Percentiles rank a stretch among this genome's conserved stretches.
Evolutionary conservation across 2,888 invertebrate species (phyloP).

Genomic region (Nasonia oneida): DNA sequence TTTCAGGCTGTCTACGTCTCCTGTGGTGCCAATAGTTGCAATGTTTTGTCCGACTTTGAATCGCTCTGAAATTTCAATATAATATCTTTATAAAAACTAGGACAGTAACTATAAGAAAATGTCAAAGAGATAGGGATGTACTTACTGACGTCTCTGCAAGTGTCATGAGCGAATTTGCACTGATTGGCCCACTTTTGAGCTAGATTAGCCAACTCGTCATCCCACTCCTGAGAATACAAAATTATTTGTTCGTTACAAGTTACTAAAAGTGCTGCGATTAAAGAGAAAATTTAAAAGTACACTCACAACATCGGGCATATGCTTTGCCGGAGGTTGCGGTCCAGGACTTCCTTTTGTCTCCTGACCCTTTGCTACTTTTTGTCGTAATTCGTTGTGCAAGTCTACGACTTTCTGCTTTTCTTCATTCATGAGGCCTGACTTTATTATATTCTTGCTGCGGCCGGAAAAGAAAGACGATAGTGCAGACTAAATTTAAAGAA

Average conservation of each 20-base stretch:
- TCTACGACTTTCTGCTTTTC: slow-evolving; percentile 59
- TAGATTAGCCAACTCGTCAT: slow-evolving; percentile 74
- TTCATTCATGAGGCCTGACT: slow-evolving; percentile 38
- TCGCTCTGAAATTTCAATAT: slow-evolving; percentile 63
- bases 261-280: too few species aligned
- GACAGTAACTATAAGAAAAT: too few species aligned
- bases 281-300: background rate
- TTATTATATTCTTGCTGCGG: background rate
- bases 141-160: slow-evolving; percentile 75
- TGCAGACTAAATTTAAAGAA: background rate
- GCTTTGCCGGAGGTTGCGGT: slow-evolving; percentile 66
- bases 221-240: background rate
- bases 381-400: slow-evolving; percentile 64
- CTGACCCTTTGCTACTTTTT: slow-evolving; percentile 63
- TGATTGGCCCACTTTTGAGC: slow-evolving; percentile 80
- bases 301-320: slow-evolving; percentile 64
- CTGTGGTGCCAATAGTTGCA: slow-evolving; percentile 64
- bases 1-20: background rate
- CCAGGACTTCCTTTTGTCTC: slow-evolving; percentile 67
- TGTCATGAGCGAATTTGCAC: slow-evolving; percentile 77
- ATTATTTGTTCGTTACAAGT: background rate
- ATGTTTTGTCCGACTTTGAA: slow-evolving; percentile 78
- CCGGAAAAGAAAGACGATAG: background rate
- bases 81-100: too few species aligned
- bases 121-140: background rate